Conservation (phyloP, 1,140 invertebrate species). For the Pararge aegeria region DNA sequence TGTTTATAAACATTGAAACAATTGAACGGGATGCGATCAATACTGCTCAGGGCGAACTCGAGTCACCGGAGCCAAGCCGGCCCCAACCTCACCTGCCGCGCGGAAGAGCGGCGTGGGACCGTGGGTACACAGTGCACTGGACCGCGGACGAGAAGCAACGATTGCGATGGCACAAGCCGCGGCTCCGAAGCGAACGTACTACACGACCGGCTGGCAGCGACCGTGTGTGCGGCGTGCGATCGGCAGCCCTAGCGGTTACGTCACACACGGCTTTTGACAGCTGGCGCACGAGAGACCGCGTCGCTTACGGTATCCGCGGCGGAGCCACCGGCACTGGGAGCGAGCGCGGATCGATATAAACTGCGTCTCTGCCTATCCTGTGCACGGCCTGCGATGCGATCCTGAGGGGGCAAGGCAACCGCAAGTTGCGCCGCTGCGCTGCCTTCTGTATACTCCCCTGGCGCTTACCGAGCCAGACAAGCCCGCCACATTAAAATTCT, state of each 20-base stretch:
- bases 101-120: conserved; percentile 42
- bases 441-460: background rate
- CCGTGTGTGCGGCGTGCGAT: conserved; percentile 51
- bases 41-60: conserved; percentile 51
- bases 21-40: conserved; percentile 63
- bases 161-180: conserved; percentile 36
- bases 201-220: conserved; percentile 54
- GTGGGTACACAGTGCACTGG: conserved; percentile 47
- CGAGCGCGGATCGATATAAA: conserved; percentile 46
- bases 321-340: conserved; percentile 50
- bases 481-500: background rate
- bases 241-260: conserved; percentile 59
- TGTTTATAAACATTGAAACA: conserved; percentile 76
- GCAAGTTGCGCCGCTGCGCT: conserved; percentile 2
- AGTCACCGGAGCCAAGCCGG: conserved; percentile 46
- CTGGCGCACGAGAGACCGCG: conserved; percentile 45
- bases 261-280: conserved; percentile 67
- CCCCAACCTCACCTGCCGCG: conserved; percentile 57
- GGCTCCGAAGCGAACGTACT: conserved; percentile 48
- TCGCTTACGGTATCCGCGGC: conserved; percentile 38
- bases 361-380: conserved; percentile 31
- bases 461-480: background rate
- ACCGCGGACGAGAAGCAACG: conserved; percentile 42
- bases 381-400: conserved; percentile 16
- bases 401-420: background rate